Percentiles rank a stretch among this genome's conserved stretches.
phyloP scores from a whole-genome alignment of 2,888 invertebrate species.

The Aleiodes leptofemur region DNA sequence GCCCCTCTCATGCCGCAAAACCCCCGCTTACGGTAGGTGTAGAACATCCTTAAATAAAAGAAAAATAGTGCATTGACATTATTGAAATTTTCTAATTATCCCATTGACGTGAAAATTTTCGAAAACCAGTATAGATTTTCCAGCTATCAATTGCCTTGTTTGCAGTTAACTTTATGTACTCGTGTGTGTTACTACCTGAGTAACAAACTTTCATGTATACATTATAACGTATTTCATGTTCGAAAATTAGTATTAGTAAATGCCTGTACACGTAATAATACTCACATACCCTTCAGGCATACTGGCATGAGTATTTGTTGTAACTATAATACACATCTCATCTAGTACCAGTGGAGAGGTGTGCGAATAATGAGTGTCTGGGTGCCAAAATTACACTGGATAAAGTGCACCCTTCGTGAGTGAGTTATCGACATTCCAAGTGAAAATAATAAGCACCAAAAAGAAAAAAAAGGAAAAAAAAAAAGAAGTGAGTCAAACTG shows the following conservation, averaged over 20 bases:
- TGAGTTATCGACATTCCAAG: conserved; percentile 36
- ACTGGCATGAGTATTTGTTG: conserved; percentile 16
- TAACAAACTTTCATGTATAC: conserved; percentile 3
- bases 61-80: too few species aligned
- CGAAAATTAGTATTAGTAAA: conserved; percentile 26
- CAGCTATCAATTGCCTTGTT: conserved; percentile 23
- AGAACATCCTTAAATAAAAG: too few species aligned
- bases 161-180: conserved; percentile 31
- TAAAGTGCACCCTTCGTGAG: conserved; percentile 25
- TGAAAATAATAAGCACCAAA: conserved; percentile 20
- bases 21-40: too few species aligned
- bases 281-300: neutral
- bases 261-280: conserved; percentile 4
- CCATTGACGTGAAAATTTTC: too few species aligned
- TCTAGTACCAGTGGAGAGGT: conserved; percentile 14
- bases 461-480: too few species aligned
- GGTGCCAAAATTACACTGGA: conserved; percentile 30
- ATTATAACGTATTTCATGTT: conserved; percentile 15
- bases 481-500: too few species aligned
- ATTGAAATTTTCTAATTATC: too few species aligned
- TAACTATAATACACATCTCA: conserved; percentile 29
- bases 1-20: too few species aligned
- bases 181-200: conserved; percentile 5
- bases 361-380: conserved; percentile 24
- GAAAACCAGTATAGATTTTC: too few species aligned